Percentiles rank a stretch among this genome's conserved stretches.
Evolutionary conservation across 2,113 vertebrate genomes (phyloP).

Genomic region (Scopus umbretta): DNA sequence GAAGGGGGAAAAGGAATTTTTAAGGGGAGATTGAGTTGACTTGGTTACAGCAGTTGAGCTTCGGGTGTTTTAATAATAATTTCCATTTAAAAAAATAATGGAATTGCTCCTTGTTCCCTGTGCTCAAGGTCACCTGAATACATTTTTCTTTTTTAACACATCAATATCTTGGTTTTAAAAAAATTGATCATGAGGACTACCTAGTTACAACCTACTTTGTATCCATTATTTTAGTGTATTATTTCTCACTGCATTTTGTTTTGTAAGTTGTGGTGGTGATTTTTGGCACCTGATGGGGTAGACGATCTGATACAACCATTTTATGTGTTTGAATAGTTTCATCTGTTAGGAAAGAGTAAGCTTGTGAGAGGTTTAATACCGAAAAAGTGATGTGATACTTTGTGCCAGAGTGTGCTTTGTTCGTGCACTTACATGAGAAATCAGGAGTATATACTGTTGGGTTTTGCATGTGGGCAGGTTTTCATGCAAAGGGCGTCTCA

Average conservation of each 20-base stretch:
- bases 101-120: not conserved
- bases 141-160: not conserved
- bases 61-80: constrained; percentile 40
- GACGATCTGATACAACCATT: not conserved
- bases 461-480: not conserved
- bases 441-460: not conserved
- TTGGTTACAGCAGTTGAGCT: constrained; percentile 31
- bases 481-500: not conserved
- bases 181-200: not conserved
- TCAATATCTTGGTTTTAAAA: constrained; percentile 1
- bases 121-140: constrained; percentile 7
- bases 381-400: constrained; percentile 15
- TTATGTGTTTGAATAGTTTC: not conserved
- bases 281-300: not conserved
- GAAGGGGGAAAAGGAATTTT: constrained; percentile 29
- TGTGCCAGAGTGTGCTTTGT: not conserved
- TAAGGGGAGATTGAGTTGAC: constrained; percentile 35
- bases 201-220: not conserved
- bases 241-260: not conserved
- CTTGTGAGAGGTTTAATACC: not conserved
- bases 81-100: constrained; percentile 28
- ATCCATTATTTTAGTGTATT: not conserved
- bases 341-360: not conserved
- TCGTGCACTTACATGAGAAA: not conserved
- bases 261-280: not conserved